phyloP scores from a whole-genome alignment of 2,888 invertebrate genomes.

The Cerceris rybyensis region DNA sequence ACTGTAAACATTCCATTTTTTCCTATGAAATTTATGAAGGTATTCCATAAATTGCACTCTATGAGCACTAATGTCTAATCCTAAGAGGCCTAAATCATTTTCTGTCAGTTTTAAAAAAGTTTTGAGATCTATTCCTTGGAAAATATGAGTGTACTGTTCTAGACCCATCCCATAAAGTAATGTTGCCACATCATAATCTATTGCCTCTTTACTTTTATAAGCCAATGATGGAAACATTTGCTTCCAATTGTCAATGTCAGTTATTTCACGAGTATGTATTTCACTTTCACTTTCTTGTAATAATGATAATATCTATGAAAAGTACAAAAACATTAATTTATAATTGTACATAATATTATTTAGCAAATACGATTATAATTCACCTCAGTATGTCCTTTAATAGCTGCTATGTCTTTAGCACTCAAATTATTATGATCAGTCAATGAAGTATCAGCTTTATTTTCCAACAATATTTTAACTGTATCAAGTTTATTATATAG shows the following conservation, averaged over 20 bases:
- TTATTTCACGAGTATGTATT: constrained; percentile 63
- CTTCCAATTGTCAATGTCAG: constrained; percentile 81
- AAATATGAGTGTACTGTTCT: constrained; percentile 82
- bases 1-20: constrained; percentile 83
- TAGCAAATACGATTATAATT: constrained; percentile 9
- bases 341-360: constrained; percentile 9
- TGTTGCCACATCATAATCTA: constrained; percentile 82
- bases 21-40: constrained; percentile 84
- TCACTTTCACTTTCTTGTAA: constrained; percentile 55
- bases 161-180: constrained; percentile 86
- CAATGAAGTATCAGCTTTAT: constrained; percentile 83
- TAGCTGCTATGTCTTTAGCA: constrained; percentile 83
- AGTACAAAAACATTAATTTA: constrained; percentile 11
- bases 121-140: constrained; percentile 83
- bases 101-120: constrained; percentile 85
- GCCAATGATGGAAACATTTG: constrained; percentile 83
- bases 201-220: constrained; percentile 42
- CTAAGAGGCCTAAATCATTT: constrained; percentile 83
- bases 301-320: constrained; percentile 65
- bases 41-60: constrained; percentile 84
- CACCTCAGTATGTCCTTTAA: constrained; percentile 83
- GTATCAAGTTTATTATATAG: constrained; percentile 84
- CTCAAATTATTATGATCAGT: constrained; percentile 83
- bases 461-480: constrained; percentile 83
- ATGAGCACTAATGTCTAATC: constrained; percentile 85